Percentiles rank a stretch among this genome's conserved stretches.
phyloP scores from a whole-genome alignment of 1,140 invertebrate genomes.

The Euborellia annulipes region DNA sequence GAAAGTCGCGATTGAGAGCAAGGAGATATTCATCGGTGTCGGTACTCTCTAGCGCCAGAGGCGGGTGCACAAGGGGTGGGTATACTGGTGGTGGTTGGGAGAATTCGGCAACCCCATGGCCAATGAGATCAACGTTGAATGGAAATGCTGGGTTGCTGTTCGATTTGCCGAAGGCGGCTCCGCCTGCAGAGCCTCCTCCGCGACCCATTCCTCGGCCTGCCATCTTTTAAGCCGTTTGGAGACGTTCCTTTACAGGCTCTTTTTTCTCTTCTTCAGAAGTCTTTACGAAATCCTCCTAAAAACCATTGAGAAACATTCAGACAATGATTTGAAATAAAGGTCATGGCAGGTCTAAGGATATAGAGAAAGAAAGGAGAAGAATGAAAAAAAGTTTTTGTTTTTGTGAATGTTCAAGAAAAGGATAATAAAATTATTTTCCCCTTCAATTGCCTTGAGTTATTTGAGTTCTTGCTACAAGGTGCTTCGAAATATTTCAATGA shows the following conservation, averaged over 20 bases:
- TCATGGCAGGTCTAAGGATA: too few relatives aligned
- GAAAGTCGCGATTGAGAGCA: slow-evolving; percentile 40
- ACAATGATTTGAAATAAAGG: too few relatives aligned
- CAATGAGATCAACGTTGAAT: slow-evolving; percentile 44
- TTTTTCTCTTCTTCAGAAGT: slow-evolving; percentile 19
- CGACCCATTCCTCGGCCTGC: slow-evolving; percentile 28
- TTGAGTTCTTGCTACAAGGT: too few relatives aligned
- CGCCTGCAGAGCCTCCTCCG: slow-evolving; percentile 26
- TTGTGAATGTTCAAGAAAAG: too few relatives aligned
- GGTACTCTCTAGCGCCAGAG: slow-evolving; percentile 27
- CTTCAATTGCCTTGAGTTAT: too few relatives aligned
- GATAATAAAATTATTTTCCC: too few relatives aligned
- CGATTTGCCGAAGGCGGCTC: too few relatives aligned
- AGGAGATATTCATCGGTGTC: slow-evolving; percentile 31
- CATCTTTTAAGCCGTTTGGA: slow-evolving; percentile 19
- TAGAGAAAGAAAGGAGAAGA: too few relatives aligned
- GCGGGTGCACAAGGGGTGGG: slow-evolving; percentile 41
- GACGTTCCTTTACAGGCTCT: slow-evolving; percentile 15
- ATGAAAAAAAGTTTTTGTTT: too few relatives aligned
- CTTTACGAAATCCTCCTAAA: slow-evolving; percentile 22
- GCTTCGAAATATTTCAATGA: too few relatives aligned
- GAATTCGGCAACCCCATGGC: slow-evolving; percentile 43
- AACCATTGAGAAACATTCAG: too few relatives aligned
- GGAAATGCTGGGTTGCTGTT: too few relatives aligned
- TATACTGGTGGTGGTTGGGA: slow-evolving; percentile 50